phyloP scores from a whole-genome alignment of 2,888 invertebrate species.

The Agonopterix subpropinquella region DNA sequence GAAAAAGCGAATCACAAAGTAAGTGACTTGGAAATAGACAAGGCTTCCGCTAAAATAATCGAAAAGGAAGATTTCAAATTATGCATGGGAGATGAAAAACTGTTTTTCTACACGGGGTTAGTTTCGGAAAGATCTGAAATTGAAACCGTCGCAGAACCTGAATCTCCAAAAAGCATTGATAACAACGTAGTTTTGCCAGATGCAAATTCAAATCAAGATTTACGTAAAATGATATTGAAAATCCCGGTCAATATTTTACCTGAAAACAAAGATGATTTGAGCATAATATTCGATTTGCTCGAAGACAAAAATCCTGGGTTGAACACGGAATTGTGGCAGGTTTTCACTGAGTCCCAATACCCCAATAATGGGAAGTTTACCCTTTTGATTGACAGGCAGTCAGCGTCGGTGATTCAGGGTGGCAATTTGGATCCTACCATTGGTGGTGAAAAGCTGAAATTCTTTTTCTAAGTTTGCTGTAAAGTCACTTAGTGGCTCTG shows the following conservation, averaged over 20 bases:
- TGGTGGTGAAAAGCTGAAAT: constrained; percentile 49
- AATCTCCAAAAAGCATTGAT: constrained; percentile 18
- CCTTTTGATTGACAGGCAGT: constrained; percentile 46
- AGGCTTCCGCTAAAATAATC: constrained; percentile 6
- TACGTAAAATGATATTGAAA: constrained; percentile 43
- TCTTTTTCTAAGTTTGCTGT: constrained; percentile 31
- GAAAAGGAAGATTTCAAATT: constrained; percentile 10
- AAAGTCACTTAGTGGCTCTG: too few relatives aligned
- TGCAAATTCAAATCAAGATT: constrained; percentile 12
- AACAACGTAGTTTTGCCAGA: constrained; percentile 13
- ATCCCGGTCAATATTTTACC: constrained; percentile 47
- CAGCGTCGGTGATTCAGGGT: constrained; percentile 38
- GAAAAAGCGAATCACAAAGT: constrained; percentile 6
- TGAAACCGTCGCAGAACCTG: constrained; percentile 22
- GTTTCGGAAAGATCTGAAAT: constrained; percentile 18
- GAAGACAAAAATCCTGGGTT: constrained; percentile 60
- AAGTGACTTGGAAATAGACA: constrained; percentile 11
- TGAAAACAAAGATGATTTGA: constrained; percentile 50
- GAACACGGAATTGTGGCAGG: constrained; percentile 55
- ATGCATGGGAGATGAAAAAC: constrained; percentile 8
- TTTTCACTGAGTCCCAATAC: constrained; percentile 33
- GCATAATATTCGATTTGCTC: constrained; percentile 51
- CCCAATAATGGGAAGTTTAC: constrained; percentile 45
- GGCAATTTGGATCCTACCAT: constrained; percentile 44
- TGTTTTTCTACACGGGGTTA: constrained; percentile 7